Conservation (phyloP, 2,888 invertebrate genomes). For the Agriotes lineatus region DNA sequence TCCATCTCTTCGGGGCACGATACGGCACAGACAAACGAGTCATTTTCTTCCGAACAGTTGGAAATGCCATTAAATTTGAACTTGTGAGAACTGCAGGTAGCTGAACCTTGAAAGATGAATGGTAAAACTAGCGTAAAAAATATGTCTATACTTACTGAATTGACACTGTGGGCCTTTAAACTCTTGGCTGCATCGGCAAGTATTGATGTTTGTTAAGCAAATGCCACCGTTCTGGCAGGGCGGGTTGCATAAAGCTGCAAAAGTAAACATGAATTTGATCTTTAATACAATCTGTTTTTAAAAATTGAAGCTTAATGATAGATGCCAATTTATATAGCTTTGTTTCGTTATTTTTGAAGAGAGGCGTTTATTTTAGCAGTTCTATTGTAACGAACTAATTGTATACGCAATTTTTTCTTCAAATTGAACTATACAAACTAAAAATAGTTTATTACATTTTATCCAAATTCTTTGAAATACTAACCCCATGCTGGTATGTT, state of each 20-base stretch:
- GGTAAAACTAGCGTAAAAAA: too few relatives aligned
- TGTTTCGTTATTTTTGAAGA: too few relatives aligned
- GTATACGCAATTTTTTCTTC: too few relatives aligned
- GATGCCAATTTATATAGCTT: too few relatives aligned
- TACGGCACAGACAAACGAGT: slow-evolving; percentile 74
- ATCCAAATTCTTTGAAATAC: too few relatives aligned
- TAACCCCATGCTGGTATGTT: too few relatives aligned
- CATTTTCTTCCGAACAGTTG: slow-evolving; percentile 75
- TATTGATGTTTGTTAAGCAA: slow-evolving; percentile 82
- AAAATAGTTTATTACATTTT: too few relatives aligned
- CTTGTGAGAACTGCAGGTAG: slow-evolving; percentile 72
- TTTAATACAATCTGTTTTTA: too few relatives aligned
- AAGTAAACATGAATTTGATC: neutral
- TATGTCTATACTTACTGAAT: slow-evolving; percentile 73
- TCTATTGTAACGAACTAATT: too few relatives aligned
- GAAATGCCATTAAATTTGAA: slow-evolving; percentile 83
- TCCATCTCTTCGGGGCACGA: slow-evolving; percentile 75
- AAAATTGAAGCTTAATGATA: too few relatives aligned
- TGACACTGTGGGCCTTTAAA: slow-evolving; percentile 81
- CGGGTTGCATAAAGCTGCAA: slow-evolving; percentile 62
- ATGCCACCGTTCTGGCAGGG: slow-evolving; percentile 84
- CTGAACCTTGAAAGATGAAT: slow-evolving; percentile 66
- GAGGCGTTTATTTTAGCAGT: too few relatives aligned
- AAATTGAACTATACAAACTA: too few relatives aligned
- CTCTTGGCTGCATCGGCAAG: slow-evolving; percentile 82